A percentile compares a stretch with the other conserved stretches of the same genome.
Conservation (phyloP, 2,113 vertebrate genomes). For the Tonatia bakeri region DNA sequence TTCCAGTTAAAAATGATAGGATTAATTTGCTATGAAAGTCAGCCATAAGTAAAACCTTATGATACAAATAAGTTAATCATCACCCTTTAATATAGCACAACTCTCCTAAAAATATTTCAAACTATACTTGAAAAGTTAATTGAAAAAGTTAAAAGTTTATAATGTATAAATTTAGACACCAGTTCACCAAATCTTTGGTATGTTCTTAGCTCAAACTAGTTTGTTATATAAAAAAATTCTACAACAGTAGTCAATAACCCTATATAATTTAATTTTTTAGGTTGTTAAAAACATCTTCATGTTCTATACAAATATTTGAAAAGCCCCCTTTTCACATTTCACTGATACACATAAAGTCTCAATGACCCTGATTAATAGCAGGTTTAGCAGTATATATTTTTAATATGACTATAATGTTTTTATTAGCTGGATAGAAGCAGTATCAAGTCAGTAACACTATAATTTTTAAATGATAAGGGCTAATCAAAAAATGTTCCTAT, state of each 20-base stretch:
- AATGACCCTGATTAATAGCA: not conserved
- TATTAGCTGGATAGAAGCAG: no score
- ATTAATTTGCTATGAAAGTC: not conserved
- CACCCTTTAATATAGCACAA: not conserved
- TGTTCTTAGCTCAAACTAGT: constrained; percentile 45
- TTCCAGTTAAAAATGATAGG: not conserved
- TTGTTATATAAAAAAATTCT: constrained; percentile 58
- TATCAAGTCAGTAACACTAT: no score
- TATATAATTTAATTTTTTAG: not conserved
- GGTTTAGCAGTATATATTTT: not conserved
- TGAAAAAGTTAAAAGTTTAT: no score
- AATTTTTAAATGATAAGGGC: not conserved
- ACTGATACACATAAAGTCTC: not conserved
- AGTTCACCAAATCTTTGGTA: constrained; percentile 72
- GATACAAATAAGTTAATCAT: constrained; percentile 24
- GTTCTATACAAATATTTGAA: not conserved
- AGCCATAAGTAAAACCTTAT: constrained; percentile 13
- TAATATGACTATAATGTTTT: not conserved
- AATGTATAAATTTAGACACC: constrained; percentile 53
- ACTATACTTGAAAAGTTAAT: not conserved
- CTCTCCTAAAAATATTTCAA: constrained; percentile 30
- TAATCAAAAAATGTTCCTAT: not conserved
- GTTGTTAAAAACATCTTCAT: not conserved
- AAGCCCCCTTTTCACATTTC: not conserved
- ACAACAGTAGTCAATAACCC: constrained; percentile 29